phyloP scores from a whole-genome alignment of 2,113 vertebrate genomes.

The Cariama cristata region DNA sequence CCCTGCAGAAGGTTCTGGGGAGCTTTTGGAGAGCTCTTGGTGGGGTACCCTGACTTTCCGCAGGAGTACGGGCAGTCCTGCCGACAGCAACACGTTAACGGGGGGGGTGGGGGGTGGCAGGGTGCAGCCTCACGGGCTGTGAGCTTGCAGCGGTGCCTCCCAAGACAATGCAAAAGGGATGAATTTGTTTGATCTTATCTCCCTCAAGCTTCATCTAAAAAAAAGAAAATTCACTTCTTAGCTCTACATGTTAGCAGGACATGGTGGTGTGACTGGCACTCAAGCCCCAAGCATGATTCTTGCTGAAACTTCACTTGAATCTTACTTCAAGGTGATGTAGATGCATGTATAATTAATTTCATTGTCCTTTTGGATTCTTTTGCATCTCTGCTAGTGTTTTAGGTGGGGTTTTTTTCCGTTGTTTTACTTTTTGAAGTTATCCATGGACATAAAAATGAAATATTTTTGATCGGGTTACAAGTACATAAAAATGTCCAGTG shows the following conservation, averaged over 20 bases:
- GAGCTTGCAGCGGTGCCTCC: background rate
- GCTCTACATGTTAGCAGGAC: background rate
- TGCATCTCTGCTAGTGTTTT: background rate
- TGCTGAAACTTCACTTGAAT: background rate
- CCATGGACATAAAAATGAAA: background rate
- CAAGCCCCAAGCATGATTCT: background rate
- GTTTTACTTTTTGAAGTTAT: background rate
- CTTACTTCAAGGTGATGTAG: background rate
- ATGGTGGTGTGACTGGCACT: background rate
- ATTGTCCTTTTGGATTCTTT: background rate
- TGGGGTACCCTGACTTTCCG: background rate
- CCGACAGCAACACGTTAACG: background rate
- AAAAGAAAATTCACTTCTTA: background rate
- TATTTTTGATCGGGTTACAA: constrained; percentile 12
- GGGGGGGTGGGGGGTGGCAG: too few species aligned
- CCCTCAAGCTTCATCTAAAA: background rate
- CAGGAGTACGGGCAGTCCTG: background rate
- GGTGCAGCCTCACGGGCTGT: background rate
- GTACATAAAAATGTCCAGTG: background rate
- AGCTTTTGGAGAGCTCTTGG: background rate
- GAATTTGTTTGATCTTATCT: background rate
- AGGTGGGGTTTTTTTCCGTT: background rate
- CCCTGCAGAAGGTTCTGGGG: background rate
- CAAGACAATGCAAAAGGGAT: background rate
- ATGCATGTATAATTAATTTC: background rate